A percentile compares a stretch with the other conserved stretches of the same genome.
phyloP scores from a whole-genome alignment of 2,113 vertebrate genomes.

The Chiloscyllium plagiosum region DNA sequence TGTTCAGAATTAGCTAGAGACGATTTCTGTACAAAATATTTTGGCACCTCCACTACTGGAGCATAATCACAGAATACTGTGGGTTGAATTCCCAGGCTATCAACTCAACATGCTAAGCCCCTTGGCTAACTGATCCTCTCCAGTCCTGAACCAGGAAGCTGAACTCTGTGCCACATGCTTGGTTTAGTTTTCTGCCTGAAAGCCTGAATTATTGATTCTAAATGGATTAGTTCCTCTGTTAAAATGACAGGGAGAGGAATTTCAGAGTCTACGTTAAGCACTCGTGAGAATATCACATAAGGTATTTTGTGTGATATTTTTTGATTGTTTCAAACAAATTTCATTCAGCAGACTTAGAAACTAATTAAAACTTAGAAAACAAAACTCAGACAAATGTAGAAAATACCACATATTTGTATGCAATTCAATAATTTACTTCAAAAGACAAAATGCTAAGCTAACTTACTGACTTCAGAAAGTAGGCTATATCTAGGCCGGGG shows the following conservation, averaged over 20 bases:
- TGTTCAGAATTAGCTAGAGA: neutral
- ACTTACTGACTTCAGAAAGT: neutral
- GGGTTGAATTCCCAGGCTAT: slow-evolving; percentile 11
- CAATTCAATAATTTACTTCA: neutral
- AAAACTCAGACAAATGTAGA: no score
- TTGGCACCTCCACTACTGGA: neutral
- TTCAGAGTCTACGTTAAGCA: neutral
- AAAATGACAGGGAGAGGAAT: neutral
- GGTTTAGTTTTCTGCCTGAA: neutral
- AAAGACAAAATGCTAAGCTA: neutral
- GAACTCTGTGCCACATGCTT: neutral
- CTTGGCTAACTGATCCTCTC: slow-evolving; percentile 1
- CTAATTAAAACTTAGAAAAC: neutral
- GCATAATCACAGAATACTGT: neutral
- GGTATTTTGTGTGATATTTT: neutral
- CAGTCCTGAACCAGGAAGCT: neutral
- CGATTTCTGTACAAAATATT: neutral
- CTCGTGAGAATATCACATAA: neutral
- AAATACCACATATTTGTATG: neutral
- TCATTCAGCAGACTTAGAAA: neutral
- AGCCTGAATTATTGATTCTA: neutral
- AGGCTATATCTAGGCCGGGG: no score
- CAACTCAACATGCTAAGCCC: neutral
- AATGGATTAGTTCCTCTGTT: neutral
- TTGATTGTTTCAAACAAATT: neutral